These are phyloP conservation scores for Caenorhabditis auriculariae DNA, from an alignment of 2,888 invertebrate genomes.

Conservation along the genomic window DNA sequence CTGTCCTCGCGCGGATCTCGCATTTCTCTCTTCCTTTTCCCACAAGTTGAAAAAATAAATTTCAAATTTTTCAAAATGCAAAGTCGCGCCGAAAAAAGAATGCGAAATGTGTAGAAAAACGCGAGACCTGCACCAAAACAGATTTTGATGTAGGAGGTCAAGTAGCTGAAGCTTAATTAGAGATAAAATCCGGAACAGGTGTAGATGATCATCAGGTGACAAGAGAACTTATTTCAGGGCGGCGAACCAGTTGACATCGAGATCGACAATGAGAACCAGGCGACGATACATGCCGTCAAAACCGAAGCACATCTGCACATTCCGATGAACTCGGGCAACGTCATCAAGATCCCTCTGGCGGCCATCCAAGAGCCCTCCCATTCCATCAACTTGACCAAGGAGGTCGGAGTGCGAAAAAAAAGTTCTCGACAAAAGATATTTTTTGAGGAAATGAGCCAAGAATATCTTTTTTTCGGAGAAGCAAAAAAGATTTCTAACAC, in stretches of 20 bases:
- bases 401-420: slow-evolving; percentile 72
- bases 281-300: slow-evolving; percentile 62
- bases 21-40: too few relatives aligned
- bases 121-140: too few relatives aligned
- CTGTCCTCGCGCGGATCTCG: too few relatives aligned
- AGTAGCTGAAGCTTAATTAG: too few relatives aligned
- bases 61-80: too few relatives aligned
- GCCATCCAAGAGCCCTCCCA: slow-evolving; percentile 64
- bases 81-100: too few relatives aligned
- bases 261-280: slow-evolving; percentile 57
- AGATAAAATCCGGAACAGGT: too few relatives aligned
- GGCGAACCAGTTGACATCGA: slow-evolving; percentile 47
- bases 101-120: too few relatives aligned
- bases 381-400: slow-evolving; percentile 83
- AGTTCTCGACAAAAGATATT: background rate
- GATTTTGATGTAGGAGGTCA: too few relatives aligned
- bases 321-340: slow-evolving; percentile 82
- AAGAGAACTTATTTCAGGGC: slow-evolving; percentile 1
- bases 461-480: background rate
- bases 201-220: too few relatives aligned
- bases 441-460: background rate
- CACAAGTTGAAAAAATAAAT: too few relatives aligned
- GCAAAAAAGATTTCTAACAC: too few relatives aligned
- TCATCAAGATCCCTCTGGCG: slow-evolving; percentile 82
- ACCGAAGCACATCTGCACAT: slow-evolving; percentile 77